Evolutionary conservation across 2,113 vertebrate genomes (phyloP), one percentile per base, ranked within the genome.

Genomic region (Dolichallabes microphthalmus): DNA sequence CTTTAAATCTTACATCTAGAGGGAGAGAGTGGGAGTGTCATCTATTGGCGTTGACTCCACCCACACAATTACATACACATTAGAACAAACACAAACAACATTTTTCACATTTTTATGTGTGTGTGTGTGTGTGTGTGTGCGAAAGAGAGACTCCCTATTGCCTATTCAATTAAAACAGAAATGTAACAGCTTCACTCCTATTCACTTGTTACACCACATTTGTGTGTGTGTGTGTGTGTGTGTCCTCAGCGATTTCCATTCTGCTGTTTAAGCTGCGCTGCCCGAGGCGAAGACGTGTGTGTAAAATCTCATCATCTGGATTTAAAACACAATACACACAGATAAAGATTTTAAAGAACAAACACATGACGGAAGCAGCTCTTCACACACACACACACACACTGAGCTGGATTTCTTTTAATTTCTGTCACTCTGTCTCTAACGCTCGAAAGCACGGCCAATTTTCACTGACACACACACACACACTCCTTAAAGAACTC

Each of bases 221-320:
- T 68, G 79, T 82, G 75, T 35, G 27, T 61, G 12, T 71, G 79
- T 64, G 45, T 50, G 58, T 32, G 27, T 32, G 64, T 30, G 63
- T 35, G 91, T 92, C 91, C 91, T 74, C 30, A 78, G 55, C 69
- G 87, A 83, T 45, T 30, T 58, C 39, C 20, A 27, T 55, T 35
- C 19, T 57, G n/a, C 12, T 68, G 63, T 71, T 89, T 91, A 91
- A 92, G 86, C 89, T 82, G 85, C 82, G 80, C 88, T 71, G 57
- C 55, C 39, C 19, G 50, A 55, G 73, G 74, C 69, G 61, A 78
- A 79, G 30, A 53, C n/a, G 74, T 76, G 66, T 60, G 35, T 50
- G 82, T 57, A 63, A 81, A 83, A 71, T 53, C 4, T 61, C 58
- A 45, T 61, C 22, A n/a, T 15, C 19, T 57, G 87, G 64, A 84